Conservation (phyloP, 2,113 vertebrate genomes). For the Psephotus haematonotus region DNA sequence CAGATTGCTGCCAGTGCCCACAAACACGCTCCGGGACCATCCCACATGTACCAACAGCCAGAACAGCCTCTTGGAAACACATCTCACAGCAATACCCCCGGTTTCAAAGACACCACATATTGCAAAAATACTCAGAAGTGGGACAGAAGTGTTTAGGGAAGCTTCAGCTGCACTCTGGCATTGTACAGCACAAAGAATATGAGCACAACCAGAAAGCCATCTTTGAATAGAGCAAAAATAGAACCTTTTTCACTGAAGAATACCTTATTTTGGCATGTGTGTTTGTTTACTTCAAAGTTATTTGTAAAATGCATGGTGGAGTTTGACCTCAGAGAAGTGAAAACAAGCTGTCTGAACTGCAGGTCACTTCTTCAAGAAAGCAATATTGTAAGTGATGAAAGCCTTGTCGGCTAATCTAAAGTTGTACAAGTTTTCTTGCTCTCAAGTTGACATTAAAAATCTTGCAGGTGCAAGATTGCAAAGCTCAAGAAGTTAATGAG, state of each 20-base stretch:
- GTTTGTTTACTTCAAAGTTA: constrained; percentile 70
- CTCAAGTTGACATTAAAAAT: constrained; percentile 59
- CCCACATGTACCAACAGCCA: neutral
- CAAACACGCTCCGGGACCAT: neutral
- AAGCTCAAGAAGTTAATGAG: constrained; percentile 68
- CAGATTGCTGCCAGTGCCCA: neutral
- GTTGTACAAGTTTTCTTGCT: constrained; percentile 59
- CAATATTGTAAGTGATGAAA: constrained; percentile 68
- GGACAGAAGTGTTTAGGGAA: constrained; percentile 44
- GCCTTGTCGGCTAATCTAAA: constrained; percentile 63
- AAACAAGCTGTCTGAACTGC: constrained; percentile 56
- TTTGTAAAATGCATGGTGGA: constrained; percentile 65
- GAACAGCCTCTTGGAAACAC: neutral
- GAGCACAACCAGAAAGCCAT: constrained; percentile 38
- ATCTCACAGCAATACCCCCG: neutral
- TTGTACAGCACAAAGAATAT: constrained; percentile 28
- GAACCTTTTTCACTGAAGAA: constrained; percentile 51
- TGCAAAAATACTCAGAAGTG: constrained; percentile 25
- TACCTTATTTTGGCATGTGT: constrained; percentile 60
- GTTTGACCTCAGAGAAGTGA: constrained; percentile 28
- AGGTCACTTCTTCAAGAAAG: constrained; percentile 46
- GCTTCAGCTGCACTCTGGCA: constrained; percentile 33
- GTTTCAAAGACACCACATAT: neutral
- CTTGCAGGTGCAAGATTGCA: constrained; percentile 74
- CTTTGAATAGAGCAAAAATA: constrained; percentile 64